phyloP scores from a whole-genome alignment of 2,797 vertebrate genomes.

The Cyclopterus lumpus region DNA sequence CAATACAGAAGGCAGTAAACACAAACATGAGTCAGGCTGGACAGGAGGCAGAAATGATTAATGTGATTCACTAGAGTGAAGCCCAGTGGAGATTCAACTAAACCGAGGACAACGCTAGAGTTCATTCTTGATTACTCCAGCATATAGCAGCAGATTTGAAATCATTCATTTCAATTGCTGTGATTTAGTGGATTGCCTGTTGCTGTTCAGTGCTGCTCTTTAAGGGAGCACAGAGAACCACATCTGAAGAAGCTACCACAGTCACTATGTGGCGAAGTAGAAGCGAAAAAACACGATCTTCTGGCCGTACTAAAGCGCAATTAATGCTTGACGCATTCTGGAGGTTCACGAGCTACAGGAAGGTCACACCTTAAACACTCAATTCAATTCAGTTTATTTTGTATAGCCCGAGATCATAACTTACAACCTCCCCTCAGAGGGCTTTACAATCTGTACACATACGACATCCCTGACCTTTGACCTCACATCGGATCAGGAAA shows the following conservation, averaged over 20 bases:
- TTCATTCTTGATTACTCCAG: background rate
- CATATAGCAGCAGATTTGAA: background rate
- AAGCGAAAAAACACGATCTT: background rate
- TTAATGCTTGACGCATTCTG: no score
- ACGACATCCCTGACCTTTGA: no score
- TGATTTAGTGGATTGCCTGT: background rate
- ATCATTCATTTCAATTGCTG: background rate
- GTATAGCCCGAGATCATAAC: no score
- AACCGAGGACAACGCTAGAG: background rate
- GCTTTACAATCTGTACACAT: no score
- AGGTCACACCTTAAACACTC: no score
- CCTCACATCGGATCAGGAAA: no score
- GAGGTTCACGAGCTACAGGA: no score
- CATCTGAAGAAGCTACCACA: background rate
- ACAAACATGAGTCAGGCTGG: constrained; percentile 4
- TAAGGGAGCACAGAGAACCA: background rate
- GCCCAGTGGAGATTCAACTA: background rate
- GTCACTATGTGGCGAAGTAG: background rate
- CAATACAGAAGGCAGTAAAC: constrained; percentile 25
- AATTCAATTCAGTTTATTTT: no score
- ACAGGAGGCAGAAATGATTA: background rate
- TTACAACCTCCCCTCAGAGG: no score
- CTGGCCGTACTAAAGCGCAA: background rate
- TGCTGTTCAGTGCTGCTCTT: background rate
- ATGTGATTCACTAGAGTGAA: background rate